Percentiles rank a stretch among this genome's conserved stretches.
Evolutionary conservation across 2,113 vertebrate genomes (phyloP).

Genomic region (Erinaceus europaeus): DNA sequence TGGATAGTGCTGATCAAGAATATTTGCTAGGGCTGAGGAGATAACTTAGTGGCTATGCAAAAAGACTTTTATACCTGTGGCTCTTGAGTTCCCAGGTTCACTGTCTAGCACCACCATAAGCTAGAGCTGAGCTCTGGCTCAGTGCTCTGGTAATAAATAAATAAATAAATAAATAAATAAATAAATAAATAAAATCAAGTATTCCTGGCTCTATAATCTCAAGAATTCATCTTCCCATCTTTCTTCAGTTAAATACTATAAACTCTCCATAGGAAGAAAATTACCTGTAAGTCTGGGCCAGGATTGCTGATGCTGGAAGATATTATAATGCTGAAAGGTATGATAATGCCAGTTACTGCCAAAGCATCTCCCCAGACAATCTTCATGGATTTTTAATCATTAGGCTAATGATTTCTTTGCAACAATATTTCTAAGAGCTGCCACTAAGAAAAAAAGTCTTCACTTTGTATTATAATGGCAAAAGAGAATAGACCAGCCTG

Average conservation of each 20-base stretch:
- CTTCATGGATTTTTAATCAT: background rate
- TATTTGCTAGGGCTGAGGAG: too few species aligned
- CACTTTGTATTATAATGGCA: background rate
- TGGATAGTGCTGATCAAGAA: background rate
- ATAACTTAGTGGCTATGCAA: too few species aligned
- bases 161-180: too few species aligned
- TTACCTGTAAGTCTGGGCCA: too few species aligned
- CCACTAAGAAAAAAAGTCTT: background rate
- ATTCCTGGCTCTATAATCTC: background rate
- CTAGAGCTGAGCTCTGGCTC: too few species aligned
- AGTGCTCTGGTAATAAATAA: too few species aligned
- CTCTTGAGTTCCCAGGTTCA: too few species aligned
- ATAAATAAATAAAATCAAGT: too few species aligned
- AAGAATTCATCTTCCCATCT: background rate
- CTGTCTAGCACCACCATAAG: too few species aligned
- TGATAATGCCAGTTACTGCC: background rate
- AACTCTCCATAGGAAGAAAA: background rate
- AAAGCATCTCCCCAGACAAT: background rate
- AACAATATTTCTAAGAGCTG: background rate
- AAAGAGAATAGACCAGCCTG: background rate
- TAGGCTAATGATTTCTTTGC: background rate
- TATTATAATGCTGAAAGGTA: slow-evolving; percentile 3
- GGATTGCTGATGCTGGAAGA: too few species aligned
- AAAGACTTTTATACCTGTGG: too few species aligned
- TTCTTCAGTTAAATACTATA: background rate